phyloP scores from a whole-genome alignment of 1,140 invertebrate species.

The Glossosoma conforme region DNA sequence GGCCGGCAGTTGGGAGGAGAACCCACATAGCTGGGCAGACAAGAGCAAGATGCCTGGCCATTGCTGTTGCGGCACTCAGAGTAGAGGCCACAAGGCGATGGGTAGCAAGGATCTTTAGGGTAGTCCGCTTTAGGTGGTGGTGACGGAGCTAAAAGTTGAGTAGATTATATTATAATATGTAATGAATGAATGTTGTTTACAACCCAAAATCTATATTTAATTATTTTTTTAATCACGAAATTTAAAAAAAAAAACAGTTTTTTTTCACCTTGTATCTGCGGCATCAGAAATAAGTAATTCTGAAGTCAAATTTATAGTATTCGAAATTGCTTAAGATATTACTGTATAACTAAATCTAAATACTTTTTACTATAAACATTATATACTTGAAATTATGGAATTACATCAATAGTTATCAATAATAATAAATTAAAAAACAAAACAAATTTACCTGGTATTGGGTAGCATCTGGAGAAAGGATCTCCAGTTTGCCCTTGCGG shows the following conservation, averaged over 20 bases:
- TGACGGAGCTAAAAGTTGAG: no score
- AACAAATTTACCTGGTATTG: constrained; percentile 48
- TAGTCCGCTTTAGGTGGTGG: constrained; percentile 53
- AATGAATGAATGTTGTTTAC: no score
- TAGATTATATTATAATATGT: no score
- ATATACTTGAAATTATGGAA: no score
- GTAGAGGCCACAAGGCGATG: constrained; percentile 76
- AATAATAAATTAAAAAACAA: no score
- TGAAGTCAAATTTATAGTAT: no score
- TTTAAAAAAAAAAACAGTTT: neutral
- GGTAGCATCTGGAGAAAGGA: constrained; percentile 59
- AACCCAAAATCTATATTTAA: neutral
- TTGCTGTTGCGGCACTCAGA: constrained; percentile 60
- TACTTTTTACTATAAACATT: constrained; percentile 19
- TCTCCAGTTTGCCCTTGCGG: constrained; percentile 57
- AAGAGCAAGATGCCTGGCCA: constrained; percentile 63
- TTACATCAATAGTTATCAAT: no score
- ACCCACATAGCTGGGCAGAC: constrained; percentile 61
- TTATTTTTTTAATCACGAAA: neutral
- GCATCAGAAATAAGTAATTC: no score
- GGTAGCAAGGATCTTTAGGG: constrained; percentile 64
- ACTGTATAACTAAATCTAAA: neutral
- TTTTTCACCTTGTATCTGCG: no score
- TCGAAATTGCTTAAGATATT: no score
- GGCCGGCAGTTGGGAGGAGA: constrained; percentile 65